Conservation (phyloP, 2,113 vertebrate genomes). For the Macaca nemestrina region DNA sequence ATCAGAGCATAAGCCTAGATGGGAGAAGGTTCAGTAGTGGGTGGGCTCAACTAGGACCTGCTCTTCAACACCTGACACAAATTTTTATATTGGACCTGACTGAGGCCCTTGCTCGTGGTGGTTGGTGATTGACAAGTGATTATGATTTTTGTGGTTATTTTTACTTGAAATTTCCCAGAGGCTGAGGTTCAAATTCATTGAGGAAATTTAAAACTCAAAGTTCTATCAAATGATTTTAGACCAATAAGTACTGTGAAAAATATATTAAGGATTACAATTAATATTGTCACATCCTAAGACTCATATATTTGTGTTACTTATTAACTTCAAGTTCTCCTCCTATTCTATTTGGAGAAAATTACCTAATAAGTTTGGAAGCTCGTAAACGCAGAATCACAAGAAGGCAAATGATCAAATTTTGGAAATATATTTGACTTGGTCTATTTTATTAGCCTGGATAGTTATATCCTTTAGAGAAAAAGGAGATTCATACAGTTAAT, state of each 20-base stretch:
- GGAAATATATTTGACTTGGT: background rate
- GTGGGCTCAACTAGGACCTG: background rate
- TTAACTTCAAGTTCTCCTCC: background rate
- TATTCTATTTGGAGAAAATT: background rate
- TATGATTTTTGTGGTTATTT: background rate
- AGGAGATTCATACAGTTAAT: background rate
- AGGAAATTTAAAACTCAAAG: background rate
- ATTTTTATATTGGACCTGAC: background rate
- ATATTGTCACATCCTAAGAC: background rate
- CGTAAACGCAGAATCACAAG: background rate
- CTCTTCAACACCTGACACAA: background rate
- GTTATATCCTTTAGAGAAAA: background rate
- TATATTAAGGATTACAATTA: background rate
- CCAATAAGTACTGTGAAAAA: background rate
- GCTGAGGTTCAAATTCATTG: background rate
- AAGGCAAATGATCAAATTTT: background rate
- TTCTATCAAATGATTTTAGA: background rate
- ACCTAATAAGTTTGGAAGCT: background rate
- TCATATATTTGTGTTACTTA: background rate
- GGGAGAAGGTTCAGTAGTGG: background rate
- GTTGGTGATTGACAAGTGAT: background rate
- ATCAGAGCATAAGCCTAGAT: background rate
- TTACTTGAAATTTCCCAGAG: background rate
- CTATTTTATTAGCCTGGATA: background rate
- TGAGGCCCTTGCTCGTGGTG: background rate